Base-by-base conservation (phyloP, 2,888 invertebrate species). In the Vanessa cardui region DNA sequence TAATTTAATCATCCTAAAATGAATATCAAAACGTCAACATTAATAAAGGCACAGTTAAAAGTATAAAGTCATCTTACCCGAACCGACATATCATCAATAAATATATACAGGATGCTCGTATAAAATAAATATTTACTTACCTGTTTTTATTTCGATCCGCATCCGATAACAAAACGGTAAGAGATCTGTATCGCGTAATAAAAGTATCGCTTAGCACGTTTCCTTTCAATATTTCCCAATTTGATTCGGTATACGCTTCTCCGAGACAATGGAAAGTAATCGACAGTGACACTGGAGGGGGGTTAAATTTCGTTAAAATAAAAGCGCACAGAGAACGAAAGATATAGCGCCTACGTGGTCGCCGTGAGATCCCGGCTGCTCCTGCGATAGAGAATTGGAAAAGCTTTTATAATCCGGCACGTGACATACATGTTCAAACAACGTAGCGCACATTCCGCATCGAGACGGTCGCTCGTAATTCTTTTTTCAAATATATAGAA, bases 321-420 rank as follows among this genome's bases (percentile, higher is more conserved):
- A 92, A 91, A 92, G 91, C 89, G 89, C 84, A 87, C 87, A 85
- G 87, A 84, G 87, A 87, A 83, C 84, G 84, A 85, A 91, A 92
- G 92, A 92, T 92, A 92, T 92, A 86, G 91, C 90, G 86, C 87
- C 89, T 90, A 92, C 92, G 92, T 92, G 92, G 91, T 87, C 88
- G 85, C 86, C 83, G 85, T 78, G 86, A 84, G 85, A 84, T 84
- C 88, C 83, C 84, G 80, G 80, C 86, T 83, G 85, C 87, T 87
- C 81, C 85, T 84, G 87, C 91, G 88, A 89, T 88, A 86, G 92
- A 89, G 92, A 92, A 92, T 92, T 92, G 92, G 92, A 92, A 92
- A 92, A 90, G 92, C 92, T 92, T 92, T 92, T 92, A 92, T 92
- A 92, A 92, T 92, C 92, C 90, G 80, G 86, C 79, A 86, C 92